Base-by-base conservation (phyloP, 2,888 invertebrate species). In the Eulithis prunata region DNA sequence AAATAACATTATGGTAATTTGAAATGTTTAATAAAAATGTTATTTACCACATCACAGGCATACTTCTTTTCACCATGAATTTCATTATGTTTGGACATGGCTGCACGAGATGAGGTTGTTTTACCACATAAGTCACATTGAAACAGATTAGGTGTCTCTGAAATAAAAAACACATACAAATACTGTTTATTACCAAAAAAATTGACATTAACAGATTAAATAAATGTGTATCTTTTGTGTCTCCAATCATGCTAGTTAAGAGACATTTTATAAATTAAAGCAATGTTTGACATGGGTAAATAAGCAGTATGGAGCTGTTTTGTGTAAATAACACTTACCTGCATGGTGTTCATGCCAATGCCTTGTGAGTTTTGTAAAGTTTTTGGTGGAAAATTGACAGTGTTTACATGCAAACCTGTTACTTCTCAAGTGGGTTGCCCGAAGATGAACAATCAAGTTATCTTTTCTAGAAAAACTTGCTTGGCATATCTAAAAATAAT, bases 51-150 rank as follows among this genome's bases (percentile, higher is more conserved):
- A 76, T 91, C 90, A 80, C 96, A 96, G 56, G 93, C 86, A 81
- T 94, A 96, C 36, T 96, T 96, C 79, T 95, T 95, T 73, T 95
- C 94, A 4, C 95, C 95, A 52, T 95, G 95, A 75, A 94, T 94
- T 71, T 92, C 91, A 45, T 95, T 89, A 85, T 97, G 97, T 81
- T 97, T 97, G 75, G 96, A 95, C 85, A 97, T 94, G 0, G 97
- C 96, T 28, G 96, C 95, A 73, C 96, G 94, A 0, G 97, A 96
- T 28, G 96, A 95, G 75, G 96, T 97, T 64, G 94, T 92, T 82
- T 96, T 96, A 0, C 95, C 94, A 77, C 97, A 97, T 68, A 95
- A 86, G 79, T 96, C 95, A 83, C 97, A 97, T 69, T 94, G 94
- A 76, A 95, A 96, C 5, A 96, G 96, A 68, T 94, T 93, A 3